Conservation (phyloP, 2,797 vertebrate species). For the Silurus aristotelis region DNA sequence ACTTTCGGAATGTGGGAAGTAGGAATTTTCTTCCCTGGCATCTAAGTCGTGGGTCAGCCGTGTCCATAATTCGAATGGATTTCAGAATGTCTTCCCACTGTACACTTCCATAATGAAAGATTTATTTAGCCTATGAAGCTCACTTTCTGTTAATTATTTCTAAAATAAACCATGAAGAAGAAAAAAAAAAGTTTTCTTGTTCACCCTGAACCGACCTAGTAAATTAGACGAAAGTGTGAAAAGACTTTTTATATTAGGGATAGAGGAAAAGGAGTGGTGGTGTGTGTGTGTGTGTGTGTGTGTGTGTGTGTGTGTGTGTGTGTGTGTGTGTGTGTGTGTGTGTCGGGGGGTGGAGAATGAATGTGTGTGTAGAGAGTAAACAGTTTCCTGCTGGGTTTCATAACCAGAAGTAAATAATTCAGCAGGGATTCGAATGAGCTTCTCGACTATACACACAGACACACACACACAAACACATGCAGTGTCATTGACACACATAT, state of each 20-base stretch:
- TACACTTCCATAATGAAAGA: slow-evolving; percentile 2
- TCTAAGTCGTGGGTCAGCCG: not conserved
- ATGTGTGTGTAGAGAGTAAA: slow-evolving; percentile 25
- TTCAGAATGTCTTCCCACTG: not conserved
- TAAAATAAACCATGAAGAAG: slow-evolving; percentile 6
- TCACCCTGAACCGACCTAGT: slow-evolving; percentile 16
- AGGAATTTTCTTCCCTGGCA: not conserved
- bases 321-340: not conserved
- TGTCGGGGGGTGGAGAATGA: not conserved
- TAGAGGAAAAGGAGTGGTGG: not conserved
- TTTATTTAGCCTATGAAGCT: slow-evolving; percentile 4
- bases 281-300: not conserved
- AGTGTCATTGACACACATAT: not conserved
- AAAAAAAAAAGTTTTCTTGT: not conserved
- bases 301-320: not conserved
- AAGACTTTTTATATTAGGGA: slow-evolving; percentile 21
- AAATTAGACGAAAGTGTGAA: slow-evolving; percentile 23
- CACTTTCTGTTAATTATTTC: slow-evolving; percentile 27
- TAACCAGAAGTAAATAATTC: slow-evolving; percentile 53
- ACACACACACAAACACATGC: not conserved
- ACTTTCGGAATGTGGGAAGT: not conserved
- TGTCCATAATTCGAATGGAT: not conserved
- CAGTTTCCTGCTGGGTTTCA: slow-evolving; percentile 49
- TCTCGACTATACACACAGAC: not conserved
- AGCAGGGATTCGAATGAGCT: slow-evolving; percentile 28